These are phyloP conservation scores for Meganola albula DNA, from an alignment of 2,888 invertebrate genomes.

Conservation along the genomic window DNA sequence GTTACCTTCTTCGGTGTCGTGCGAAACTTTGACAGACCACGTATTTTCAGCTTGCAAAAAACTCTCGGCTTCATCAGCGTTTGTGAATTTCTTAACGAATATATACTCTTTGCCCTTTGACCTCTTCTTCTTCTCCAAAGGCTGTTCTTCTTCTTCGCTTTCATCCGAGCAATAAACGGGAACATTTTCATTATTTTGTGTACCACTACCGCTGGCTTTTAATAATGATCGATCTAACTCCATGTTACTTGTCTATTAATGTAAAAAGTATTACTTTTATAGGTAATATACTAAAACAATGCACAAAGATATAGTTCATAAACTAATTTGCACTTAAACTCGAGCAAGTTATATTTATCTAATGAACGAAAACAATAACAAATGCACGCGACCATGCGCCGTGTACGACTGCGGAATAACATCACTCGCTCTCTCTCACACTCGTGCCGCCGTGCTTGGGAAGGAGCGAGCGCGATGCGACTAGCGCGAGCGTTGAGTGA, in stretches of 20 bases:
- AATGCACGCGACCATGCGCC: background rate
- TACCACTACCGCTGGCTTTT: constrained; percentile 3
- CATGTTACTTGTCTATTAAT: constrained; percentile 2
- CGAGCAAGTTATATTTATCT: background rate
- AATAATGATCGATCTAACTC: constrained; percentile 3
- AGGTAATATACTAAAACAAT: background rate
- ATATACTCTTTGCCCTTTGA: background rate
- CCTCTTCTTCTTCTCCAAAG: constrained; percentile 3
- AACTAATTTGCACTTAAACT: background rate
- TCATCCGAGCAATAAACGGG: constrained; percentile 7
- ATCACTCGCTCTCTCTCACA: too few species aligned
- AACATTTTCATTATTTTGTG: constrained; percentile 4
- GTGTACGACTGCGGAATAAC: too few species aligned
- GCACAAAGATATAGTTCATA: background rate
- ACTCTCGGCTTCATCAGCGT: background rate
- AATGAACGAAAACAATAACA: background rate
- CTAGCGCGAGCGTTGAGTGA: too few species aligned
- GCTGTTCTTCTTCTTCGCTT: constrained; percentile 3
- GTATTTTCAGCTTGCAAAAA: background rate
- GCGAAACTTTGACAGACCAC: background rate
- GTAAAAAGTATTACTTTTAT: background rate
- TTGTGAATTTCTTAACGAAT: background rate
- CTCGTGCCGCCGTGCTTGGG: too few species aligned
- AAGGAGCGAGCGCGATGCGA: too few species aligned
- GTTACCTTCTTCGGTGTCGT: background rate